Base-by-base conservation (phyloP, 2,888 invertebrate genomes). In the Eilema sororculum region DNA sequence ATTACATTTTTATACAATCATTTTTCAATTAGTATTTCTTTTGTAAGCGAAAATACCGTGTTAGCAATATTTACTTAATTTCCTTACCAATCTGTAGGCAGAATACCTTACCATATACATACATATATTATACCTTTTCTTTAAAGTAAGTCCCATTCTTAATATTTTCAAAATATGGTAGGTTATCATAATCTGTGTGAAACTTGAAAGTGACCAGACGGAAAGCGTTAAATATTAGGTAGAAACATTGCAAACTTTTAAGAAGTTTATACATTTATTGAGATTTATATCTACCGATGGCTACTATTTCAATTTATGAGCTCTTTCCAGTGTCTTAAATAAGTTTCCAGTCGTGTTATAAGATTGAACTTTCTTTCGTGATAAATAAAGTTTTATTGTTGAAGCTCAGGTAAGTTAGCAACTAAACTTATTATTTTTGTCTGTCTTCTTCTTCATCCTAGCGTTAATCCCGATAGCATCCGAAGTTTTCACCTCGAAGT, bases 311-410 rank as follows among this genome's bases (percentile, higher is more conserved):
- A 71, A 73, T 64, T 68, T 58, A 67, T 62, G 70, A 79, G 67
- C 67, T 68, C 65, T 60, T 60, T 73, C 66, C 56, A 72, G 70
- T 67, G 65, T 78, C 71, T 81, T 81, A 77, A 78, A 70, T 64
- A 81, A 80, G 73, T 84, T 82, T 80, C 74, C 77, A 84, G 84
- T 82, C 78, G 78, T 81, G 81, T 83, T 77, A 28, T 75, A 73
- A 80, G 73, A 73, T 73, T 77, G 78, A 76, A 80, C 82, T 74
- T 86, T 79, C 81, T 85, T 84, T 73, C 68, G 76, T 82, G 79
- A 76, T 72, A 76, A 70, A 77, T 71, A 74, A 80, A 82, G 67
- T 82, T 79, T 77, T 78, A 80, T 82, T 82, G 68, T 75, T 69
- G 65, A 66, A 76, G 73, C 41, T 77, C 78, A 78, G 72, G 61